These are phyloP conservation scores for Tachina lurida DNA, from an alignment of 2,888 invertebrate species.

Conservation along the genomic window DNA sequence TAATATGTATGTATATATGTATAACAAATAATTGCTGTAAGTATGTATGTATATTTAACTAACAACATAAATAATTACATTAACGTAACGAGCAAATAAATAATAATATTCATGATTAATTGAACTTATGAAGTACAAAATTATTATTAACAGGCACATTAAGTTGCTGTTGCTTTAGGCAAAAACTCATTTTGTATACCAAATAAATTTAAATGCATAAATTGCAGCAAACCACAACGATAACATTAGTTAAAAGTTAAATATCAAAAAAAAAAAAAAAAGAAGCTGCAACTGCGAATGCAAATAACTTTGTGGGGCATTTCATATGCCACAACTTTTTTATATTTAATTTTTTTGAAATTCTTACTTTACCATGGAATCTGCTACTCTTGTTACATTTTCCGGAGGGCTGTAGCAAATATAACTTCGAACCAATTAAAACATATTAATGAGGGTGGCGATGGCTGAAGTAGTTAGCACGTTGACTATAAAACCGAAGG, in stretches of 20 bases:
- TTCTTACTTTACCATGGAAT: too few relatives aligned
- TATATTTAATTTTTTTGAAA: too few relatives aligned
- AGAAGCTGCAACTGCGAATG: neutral
- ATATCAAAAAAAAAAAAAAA: neutral
- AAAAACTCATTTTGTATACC: neutral
- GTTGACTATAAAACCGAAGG: too few relatives aligned
- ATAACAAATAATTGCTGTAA: neutral
- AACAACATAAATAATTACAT: constrained; percentile 9
- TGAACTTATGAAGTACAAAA: neutral
- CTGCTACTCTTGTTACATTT: too few relatives aligned
- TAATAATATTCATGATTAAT: constrained; percentile 7
- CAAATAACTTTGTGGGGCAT: neutral
- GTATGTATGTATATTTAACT: neutral
- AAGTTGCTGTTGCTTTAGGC: neutral
- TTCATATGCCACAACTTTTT: too few relatives aligned
- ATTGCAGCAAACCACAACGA: neutral
- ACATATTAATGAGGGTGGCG: too few relatives aligned
- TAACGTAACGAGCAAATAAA: constrained; percentile 5
- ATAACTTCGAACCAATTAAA: too few relatives aligned
- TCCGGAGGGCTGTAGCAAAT: too few relatives aligned
- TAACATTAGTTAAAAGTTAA: neutral
- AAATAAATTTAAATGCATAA: neutral
- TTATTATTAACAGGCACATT: constrained; percentile 6
- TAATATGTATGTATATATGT: too few relatives aligned
- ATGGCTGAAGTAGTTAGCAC: too few relatives aligned